Percentiles rank a stretch among this genome's conserved stretches.
These are phyloP conservation scores for Pipistrellus nathusii DNA, from an alignment of 2,797 vertebrate genomes.

Conservation along the genomic window DNA sequence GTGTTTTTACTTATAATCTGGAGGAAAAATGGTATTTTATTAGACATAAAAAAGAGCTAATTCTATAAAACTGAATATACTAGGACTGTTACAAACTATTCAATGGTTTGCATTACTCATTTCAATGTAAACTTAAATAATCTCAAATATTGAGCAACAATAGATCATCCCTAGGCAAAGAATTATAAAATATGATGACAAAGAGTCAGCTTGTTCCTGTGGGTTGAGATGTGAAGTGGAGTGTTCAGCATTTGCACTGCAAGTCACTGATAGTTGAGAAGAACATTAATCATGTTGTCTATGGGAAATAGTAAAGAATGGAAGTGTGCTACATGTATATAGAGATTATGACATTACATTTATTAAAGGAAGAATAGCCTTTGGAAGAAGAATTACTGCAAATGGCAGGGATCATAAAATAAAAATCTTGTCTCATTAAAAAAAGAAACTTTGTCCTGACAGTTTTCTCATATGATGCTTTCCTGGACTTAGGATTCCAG, in stretches of 20 bases:
- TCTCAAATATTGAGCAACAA: neutral
- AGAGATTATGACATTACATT: neutral
- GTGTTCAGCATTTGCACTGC: neutral
- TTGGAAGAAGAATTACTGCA: constrained; percentile 29
- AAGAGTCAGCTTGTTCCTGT: neutral
- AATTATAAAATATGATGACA: neutral
- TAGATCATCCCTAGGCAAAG: neutral
- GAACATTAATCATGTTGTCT: neutral
- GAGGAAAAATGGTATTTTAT: neutral
- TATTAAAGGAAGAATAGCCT: neutral
- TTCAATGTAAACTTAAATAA: constrained; percentile 31
- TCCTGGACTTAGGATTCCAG: neutral
- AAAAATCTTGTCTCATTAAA: constrained; percentile 21
- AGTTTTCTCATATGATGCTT: neutral
- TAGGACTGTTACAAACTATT: neutral
- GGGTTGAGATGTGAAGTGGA: neutral
- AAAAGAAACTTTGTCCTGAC: constrained; percentile 13
- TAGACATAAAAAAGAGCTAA: neutral
- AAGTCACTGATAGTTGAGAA: neutral
- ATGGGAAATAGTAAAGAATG: neutral
- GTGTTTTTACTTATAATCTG: neutral
- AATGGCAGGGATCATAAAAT: neutral
- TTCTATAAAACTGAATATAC: neutral
- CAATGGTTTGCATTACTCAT: neutral
- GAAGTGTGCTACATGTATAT: neutral